Conservation (phyloP, 2,888 invertebrate genomes). For the Rotaria magnacalcarata region DNA sequence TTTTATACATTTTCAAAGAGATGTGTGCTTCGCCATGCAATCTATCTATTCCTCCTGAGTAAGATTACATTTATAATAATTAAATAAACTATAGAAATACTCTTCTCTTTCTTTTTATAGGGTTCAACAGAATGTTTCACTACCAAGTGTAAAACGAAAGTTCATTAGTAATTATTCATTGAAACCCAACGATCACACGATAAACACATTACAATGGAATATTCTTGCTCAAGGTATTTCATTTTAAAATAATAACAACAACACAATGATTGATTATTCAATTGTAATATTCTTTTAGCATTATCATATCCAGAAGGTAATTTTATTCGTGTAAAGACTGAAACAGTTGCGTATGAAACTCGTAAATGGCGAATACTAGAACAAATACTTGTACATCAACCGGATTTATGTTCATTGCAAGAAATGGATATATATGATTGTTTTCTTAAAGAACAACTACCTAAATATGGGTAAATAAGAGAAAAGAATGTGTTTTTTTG, state of each 20-base stretch:
- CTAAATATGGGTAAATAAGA: not conserved
- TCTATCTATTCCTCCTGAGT: not conserved
- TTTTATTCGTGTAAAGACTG: conserved; percentile 1
- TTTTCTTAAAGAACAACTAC: not conserved
- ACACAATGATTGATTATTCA: no score
- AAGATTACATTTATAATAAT: not conserved
- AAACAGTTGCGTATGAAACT: not conserved
- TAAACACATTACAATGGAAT: conserved; percentile 15
- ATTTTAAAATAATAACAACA: no score
- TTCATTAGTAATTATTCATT: not conserved
- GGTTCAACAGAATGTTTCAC: not conserved
- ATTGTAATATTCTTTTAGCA: not conserved
- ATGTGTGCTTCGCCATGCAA: not conserved
- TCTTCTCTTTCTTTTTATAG: not conserved
- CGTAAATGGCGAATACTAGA: conserved; percentile 20
- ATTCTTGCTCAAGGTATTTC: not conserved
- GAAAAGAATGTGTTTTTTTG: not conserved
- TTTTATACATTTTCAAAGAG: no score
- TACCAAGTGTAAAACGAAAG: not conserved
- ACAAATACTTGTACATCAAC: conserved; percentile 23
- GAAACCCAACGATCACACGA: not conserved
- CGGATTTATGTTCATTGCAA: not conserved
- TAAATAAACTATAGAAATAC: no score
- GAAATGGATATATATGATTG: conserved; percentile 9
- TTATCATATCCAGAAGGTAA: conserved; percentile 12